Percentiles rank a stretch among this genome's conserved stretches.
Evolutionary conservation across 1,140 invertebrate species (phyloP).

Genomic region (Propsilocerus akamusi): DNA sequence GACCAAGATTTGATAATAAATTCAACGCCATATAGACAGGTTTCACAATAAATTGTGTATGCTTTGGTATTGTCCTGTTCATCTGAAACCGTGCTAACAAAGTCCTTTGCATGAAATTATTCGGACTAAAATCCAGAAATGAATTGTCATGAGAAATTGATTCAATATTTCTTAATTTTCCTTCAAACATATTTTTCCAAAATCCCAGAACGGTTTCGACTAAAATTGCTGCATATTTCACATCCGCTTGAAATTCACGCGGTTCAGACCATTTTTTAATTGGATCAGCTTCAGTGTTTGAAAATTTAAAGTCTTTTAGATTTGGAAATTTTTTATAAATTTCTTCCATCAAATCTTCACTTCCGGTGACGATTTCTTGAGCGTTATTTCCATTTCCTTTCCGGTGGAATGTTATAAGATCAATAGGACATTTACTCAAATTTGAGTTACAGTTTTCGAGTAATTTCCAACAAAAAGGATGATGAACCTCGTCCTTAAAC

Average conservation of each 20-base stretch:
- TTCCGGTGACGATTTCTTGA: conserved; percentile 18
- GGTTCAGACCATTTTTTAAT: conserved; percentile 26
- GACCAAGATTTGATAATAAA: conserved; percentile 25
- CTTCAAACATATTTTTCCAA: conserved; percentile 18
- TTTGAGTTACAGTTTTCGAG: conserved; percentile 22
- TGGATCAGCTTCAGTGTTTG: conserved; percentile 30
- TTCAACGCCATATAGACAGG: conserved; percentile 27
- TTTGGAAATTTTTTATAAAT: conserved; percentile 21
- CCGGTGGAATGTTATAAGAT: conserved; percentile 27
- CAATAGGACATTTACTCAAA: conserved; percentile 20
- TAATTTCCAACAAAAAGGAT: conserved; percentile 28
- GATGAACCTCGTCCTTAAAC: conserved; percentile 20
- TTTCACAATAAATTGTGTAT: conserved; percentile 29
- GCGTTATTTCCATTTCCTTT: conserved; percentile 24
- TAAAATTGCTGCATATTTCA: conserved; percentile 25
- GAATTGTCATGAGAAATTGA: conserved; percentile 30
- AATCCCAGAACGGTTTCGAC: conserved; percentile 22
- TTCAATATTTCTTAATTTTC: conserved; percentile 14
- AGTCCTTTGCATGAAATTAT: conserved; percentile 27
- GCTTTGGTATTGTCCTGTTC: conserved; percentile 24
- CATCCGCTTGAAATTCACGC: conserved; percentile 24
- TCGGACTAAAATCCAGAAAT: conserved; percentile 28
- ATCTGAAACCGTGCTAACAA: conserved; percentile 29
- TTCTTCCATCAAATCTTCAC: conserved; percentile 17
- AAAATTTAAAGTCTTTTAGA: conserved; percentile 19